Evolutionary conservation across 2,888 invertebrate species (phyloP), one percentile per base, ranked within the genome.

Genomic region (Oscheius sp.): DNA sequence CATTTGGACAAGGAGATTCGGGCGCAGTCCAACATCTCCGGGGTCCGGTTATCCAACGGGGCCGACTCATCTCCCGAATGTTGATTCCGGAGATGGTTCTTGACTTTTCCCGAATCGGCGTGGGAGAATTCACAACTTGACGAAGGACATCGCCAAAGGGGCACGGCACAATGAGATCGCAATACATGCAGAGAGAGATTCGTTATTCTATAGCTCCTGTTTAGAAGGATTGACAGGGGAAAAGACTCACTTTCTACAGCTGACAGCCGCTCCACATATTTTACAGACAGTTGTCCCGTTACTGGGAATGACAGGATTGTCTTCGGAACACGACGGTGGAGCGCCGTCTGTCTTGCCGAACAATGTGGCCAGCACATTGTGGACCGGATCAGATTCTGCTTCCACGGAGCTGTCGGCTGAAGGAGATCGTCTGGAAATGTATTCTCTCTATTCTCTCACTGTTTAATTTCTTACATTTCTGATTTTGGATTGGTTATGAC

Each of bases 21-120:
- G 21, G 73, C 69, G n/a, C 21, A 29, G 6, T 35, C 53, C 13
- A 69, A 21, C n/a, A 46, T 56, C 12, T 69, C 68, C 1, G 41
- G 12, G 9, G 58, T 58, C 23, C 73, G 58, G 21, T 68, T 68
- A 25, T 73, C 73, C 29, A 59, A 12, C 6, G 73, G 73, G 7
- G 16, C n/a, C 1, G 45, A 43, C 12, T 73, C 73, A 18, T 59
- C 41, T 12, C 73, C 73, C 21, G 58, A 7, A 35, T 69, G 68
- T 59, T 73, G 73, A 72, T 64, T 68, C 13, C 72, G 29, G 21
- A 72, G 25, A 66, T 72, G 72, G 23, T 49, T 56, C 23, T 56
- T 52, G 12, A 73, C 73, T 69, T 59, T 66, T 18, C 69, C 69
- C 27, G 61, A 59, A 45, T 73, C 73, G 25, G 73, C 56, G 56